Percentiles rank a stretch among this genome's conserved stretches.
These are phyloP conservation scores for Rhyacichthys aspro DNA, from an alignment of 2,797 vertebrate genomes.

Conservation along the genomic window DNA sequence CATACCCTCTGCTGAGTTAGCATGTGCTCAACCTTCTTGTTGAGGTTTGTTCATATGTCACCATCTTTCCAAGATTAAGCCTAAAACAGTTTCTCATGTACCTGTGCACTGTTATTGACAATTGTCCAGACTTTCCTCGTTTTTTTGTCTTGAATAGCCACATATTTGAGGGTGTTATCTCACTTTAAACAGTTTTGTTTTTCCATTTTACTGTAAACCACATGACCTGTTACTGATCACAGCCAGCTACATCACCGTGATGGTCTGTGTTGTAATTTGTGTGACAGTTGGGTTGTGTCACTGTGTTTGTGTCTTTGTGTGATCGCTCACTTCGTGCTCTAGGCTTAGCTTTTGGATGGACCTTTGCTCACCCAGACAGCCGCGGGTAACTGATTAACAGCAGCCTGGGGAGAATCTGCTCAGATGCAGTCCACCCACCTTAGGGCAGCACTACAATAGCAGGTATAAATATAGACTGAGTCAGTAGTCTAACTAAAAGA, in stretches of 20 bases:
- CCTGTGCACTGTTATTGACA: no score
- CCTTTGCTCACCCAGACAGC: conserved; percentile 62
- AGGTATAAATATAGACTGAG: conserved; percentile 52
- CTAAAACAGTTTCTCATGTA: no score
- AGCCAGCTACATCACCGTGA: conserved; percentile 20
- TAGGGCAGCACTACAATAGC: conserved; percentile 39
- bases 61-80: no score
- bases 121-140: not conserved
- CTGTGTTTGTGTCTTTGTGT: conserved; percentile 3
- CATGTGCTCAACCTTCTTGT: conserved; percentile 1
- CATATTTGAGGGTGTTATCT: conserved; percentile 14
- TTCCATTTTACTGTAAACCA: conserved; percentile 2
- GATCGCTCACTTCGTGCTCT: not conserved
- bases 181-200: conserved; percentile 4
- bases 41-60: no score
- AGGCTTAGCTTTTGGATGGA: conserved; percentile 33
- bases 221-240: conserved; percentile 11
- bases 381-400: conserved; percentile 72
- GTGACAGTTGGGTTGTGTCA: conserved; percentile 3
- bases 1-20: not conserved
- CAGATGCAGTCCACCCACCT: conserved; percentile 37
- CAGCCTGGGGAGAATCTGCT: conserved; percentile 13
- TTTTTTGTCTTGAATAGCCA: not conserved
- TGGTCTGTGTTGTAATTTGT: conserved; percentile 20
- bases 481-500: conserved; percentile 30